phyloP scores from a whole-genome alignment of 2,888 invertebrate species.

The Mesoligia furuncula region DNA sequence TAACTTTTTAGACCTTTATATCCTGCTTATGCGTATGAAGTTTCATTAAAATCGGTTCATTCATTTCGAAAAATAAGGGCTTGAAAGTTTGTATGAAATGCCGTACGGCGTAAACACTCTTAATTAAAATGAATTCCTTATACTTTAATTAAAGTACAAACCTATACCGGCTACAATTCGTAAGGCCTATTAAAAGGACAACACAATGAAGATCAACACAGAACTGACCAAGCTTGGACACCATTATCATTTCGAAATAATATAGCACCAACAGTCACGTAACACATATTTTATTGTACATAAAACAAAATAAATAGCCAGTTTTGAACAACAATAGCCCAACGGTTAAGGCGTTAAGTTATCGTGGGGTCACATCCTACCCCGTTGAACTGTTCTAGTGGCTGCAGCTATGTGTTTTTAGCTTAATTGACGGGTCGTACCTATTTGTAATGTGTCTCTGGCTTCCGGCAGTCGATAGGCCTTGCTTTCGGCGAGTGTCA shows the following conservation, averaged over 20 bases:
- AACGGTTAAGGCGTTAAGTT: constrained; percentile 52
- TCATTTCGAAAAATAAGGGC: too few relatives aligned
- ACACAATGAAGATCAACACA: neutral
- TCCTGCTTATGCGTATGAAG: too few relatives aligned
- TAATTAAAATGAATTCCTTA: neutral
- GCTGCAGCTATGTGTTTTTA: constrained; percentile 44
- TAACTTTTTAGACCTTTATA: too few relatives aligned
- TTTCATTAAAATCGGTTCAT: too few relatives aligned
- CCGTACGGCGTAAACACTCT: too few relatives aligned
- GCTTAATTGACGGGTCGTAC: constrained; percentile 56
- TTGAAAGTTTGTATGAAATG: too few relatives aligned
- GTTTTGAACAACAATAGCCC: constrained; percentile 52
- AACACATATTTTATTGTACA: constrained; percentile 36
- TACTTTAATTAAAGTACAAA: too few relatives aligned
- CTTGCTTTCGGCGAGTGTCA: neutral
- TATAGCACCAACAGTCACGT: neutral
- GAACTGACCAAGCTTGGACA: neutral
- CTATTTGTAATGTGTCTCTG: constrained; percentile 42
- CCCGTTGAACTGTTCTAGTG: constrained; percentile 37
- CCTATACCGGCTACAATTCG: too few relatives aligned
- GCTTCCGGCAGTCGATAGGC: constrained; percentile 31
- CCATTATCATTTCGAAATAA: neutral
- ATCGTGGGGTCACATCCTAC: constrained; percentile 56
- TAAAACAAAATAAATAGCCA: constrained; percentile 48
- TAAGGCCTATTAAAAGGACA: neutral